These are phyloP conservation scores for Linhomoeus sp. DNA, from an alignment of 2,888 invertebrate species.

Conservation along the genomic window DNA sequence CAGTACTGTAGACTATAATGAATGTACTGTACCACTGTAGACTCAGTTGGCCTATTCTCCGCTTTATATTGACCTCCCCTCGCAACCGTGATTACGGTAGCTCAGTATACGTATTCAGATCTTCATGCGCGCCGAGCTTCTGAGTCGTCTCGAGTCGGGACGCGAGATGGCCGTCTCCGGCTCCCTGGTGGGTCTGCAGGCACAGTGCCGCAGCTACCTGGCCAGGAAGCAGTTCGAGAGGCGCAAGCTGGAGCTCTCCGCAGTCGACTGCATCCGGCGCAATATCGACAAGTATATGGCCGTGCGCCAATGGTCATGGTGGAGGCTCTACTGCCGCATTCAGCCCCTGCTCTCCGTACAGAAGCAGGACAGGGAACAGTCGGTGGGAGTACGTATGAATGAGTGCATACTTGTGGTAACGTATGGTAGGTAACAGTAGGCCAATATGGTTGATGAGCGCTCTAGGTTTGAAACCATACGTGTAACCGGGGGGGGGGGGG, in stretches of 20 bases:
- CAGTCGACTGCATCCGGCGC: slow-evolving; percentile 71
- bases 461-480: no score
- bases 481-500: no score
- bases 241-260: slow-evolving; percentile 51
- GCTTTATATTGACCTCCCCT: no score
- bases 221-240: slow-evolving; percentile 48
- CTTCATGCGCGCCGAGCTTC: slow-evolving; percentile 73
- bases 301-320: slow-evolving; percentile 91
- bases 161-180: slow-evolving; percentile 72
- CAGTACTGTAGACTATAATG: no score
- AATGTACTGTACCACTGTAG: no score
- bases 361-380: not conserved
- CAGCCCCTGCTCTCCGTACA: slow-evolving; percentile 44
- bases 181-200: slow-evolving; percentile 63
- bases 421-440: not conserved
- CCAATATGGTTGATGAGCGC: no score
- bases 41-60: no score
- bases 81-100: no score
- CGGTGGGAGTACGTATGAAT: not conserved
- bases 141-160: slow-evolving; percentile 66
- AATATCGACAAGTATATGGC: slow-evolving; percentile 77
- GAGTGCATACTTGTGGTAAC: not conserved
- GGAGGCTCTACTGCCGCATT: slow-evolving; percentile 74
- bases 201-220: slow-evolving; percentile 64
- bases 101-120: no score